Conservation (phyloP, 2,797 vertebrate genomes). For the Poeciliopsis presidionis region DNA sequence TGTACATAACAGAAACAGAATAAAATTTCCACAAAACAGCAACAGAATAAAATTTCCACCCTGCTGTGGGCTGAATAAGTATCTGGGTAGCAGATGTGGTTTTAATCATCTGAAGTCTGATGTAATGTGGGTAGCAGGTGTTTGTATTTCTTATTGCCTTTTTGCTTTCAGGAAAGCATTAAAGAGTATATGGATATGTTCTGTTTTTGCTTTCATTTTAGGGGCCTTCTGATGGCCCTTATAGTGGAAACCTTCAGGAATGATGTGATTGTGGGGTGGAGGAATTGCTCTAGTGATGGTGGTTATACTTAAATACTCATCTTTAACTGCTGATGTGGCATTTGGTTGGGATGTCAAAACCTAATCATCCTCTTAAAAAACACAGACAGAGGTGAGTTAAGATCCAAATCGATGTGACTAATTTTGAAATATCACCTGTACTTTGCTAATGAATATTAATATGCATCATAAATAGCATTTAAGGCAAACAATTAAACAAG, state of each 20-base stretch:
- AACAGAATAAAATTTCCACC: neutral
- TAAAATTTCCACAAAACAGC: neutral
- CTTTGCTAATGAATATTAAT: neutral
- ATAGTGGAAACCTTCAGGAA: neutral
- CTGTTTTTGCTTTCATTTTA: neutral
- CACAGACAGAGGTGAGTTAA: neutral
- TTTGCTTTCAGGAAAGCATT: neutral
- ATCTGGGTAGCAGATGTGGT: neutral
- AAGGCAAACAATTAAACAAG: neutral
- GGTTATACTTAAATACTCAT: neutral
- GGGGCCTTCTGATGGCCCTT: neutral
- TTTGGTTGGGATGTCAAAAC: neutral
- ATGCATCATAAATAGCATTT: neutral
- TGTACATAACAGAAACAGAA: neutral
- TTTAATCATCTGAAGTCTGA: neutral
- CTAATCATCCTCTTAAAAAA: neutral
- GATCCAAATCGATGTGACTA: neutral
- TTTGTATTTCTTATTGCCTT: neutral
- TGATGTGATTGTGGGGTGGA: neutral
- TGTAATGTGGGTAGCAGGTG: conserved; percentile 2
- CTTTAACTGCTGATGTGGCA: neutral
- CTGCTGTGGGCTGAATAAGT: neutral
- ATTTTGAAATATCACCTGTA: neutral
- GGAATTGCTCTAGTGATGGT: neutral
- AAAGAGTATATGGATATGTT: neutral